A percentile compares a stretch with the other conserved stretches of the same genome.
phyloP scores from a whole-genome alignment of 2,113 vertebrate genomes.

The Solea senegalensis region DNA sequence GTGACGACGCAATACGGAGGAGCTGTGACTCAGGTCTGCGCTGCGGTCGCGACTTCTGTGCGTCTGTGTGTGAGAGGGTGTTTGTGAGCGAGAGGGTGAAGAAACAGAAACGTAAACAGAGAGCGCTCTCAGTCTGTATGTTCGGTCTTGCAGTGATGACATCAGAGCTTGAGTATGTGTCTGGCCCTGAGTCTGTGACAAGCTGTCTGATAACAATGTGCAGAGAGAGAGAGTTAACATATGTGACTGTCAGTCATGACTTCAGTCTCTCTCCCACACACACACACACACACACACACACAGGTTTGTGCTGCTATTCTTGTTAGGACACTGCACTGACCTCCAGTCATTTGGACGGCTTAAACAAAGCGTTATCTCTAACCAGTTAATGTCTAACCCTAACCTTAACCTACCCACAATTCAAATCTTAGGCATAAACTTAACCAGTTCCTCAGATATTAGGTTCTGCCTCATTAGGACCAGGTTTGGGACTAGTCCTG shows the following conservation, averaged over 20 bases:
- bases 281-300: background rate
- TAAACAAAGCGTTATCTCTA: too few species aligned
- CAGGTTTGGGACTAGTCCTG: too few species aligned
- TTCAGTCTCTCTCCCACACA: background rate
- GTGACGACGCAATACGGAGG: conserved; percentile 26
- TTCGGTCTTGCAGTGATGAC: conserved; percentile 66
- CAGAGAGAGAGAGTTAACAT: conserved; percentile 43
- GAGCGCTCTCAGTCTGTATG: conserved; percentile 40
- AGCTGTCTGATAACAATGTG: conserved; percentile 65
- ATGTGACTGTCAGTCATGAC: conserved; percentile 23
- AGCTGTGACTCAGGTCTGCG: conserved; percentile 46
- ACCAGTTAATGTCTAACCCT: too few species aligned
- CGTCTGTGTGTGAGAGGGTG: conserved; percentile 10
- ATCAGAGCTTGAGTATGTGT: conserved; percentile 71
- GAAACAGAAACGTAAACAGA: conserved; percentile 68
- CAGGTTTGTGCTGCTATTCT: too few species aligned
- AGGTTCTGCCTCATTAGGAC: too few species aligned
- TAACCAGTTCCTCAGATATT: too few species aligned
- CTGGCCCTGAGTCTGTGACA: conserved; percentile 62
- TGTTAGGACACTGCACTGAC: too few species aligned
- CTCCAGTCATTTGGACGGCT: too few species aligned
- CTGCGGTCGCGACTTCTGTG: conserved; percentile 60
- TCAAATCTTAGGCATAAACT: too few species aligned
- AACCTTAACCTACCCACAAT: too few species aligned
- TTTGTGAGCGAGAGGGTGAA: conserved; percentile 41